phyloP scores from a whole-genome alignment of 2,797 vertebrate species.

The Eospalax fontanierii region DNA sequence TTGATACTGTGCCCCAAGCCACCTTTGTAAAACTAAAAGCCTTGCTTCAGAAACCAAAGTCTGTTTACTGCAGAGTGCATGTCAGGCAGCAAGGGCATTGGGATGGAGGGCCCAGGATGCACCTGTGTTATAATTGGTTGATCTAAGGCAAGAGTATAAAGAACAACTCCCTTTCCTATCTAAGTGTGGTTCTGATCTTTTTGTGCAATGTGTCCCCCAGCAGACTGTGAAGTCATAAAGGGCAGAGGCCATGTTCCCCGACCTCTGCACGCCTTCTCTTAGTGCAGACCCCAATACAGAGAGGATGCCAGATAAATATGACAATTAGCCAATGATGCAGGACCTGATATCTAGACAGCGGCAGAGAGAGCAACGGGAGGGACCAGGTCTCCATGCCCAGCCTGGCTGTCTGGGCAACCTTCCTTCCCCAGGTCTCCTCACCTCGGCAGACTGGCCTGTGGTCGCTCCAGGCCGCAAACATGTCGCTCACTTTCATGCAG shows the following conservation, averaged over 20 bases:
- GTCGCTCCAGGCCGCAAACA: slow-evolving; percentile 99
- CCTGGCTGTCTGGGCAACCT: not conserved
- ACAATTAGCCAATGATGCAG: not conserved
- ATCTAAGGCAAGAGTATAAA: not conserved
- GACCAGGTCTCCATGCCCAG: not conserved
- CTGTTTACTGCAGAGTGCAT: not conserved
- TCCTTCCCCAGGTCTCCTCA: slow-evolving; percentile 85
- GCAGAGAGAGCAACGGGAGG: not conserved
- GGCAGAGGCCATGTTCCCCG: not conserved
- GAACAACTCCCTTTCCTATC: not conserved
- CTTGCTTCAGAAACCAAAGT: slow-evolving; percentile 20
- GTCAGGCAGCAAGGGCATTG: not conserved
- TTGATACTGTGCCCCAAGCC: not conserved
- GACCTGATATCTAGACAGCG: not conserved
- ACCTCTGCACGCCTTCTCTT: not conserved
- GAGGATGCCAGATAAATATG: not conserved
- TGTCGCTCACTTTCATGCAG: slow-evolving; percentile 97
- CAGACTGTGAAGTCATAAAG: not conserved
- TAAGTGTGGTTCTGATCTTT: not conserved
- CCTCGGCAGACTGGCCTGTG: slow-evolving; percentile 98
- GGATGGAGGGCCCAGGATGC: not conserved
- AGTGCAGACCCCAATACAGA: not conserved
- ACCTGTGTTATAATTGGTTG: not conserved
- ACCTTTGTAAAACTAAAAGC: not conserved
- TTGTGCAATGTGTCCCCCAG: not conserved